phyloP scores from a whole-genome alignment of 2,113 vertebrate genomes.

The Pollachius pollachius region DNA sequence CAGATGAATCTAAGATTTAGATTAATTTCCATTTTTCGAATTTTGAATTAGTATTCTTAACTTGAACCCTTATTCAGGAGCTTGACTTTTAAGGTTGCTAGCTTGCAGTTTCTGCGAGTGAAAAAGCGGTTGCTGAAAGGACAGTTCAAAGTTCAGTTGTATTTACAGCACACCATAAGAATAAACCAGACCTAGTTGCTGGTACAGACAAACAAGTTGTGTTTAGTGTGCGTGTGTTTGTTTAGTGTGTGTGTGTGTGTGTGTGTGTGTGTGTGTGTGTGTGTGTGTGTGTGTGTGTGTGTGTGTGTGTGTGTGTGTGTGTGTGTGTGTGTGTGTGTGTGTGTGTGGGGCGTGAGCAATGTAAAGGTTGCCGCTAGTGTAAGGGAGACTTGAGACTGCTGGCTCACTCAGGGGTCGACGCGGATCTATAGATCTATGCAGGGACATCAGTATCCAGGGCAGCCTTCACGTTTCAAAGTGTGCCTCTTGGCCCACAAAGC shows the following conservation, averaged over 20 bases:
- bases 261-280: not conserved
- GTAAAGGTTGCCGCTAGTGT: too few relatives aligned
- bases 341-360: not conserved
- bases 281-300: not conserved
- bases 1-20: too few relatives aligned
- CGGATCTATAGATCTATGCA: too few relatives aligned
- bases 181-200: conserved; percentile 52
- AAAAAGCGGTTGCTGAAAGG: conserved; percentile 32
- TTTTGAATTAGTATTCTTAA: too few relatives aligned
- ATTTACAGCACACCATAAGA: conserved; percentile 61
- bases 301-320: not conserved
- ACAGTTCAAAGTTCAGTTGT: conserved; percentile 69
- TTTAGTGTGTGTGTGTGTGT: not conserved
- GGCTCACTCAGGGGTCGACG: too few relatives aligned
- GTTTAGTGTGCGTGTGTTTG: conserved; percentile 31
- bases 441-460: too few relatives aligned
- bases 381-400: too few relatives aligned
- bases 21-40: too few relatives aligned
- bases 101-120: conserved; percentile 29
- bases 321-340: not conserved
- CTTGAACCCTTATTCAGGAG: too few relatives aligned
- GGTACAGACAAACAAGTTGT: conserved; percentile 52
- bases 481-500: too few relatives aligned
- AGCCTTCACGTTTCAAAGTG: too few relatives aligned
- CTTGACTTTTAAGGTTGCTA: not conserved